A percentile compares a stretch with the other conserved stretches of the same genome.
These are phyloP conservation scores for Ichneumoninae sp. DNA, from an alignment of 2,888 invertebrate genomes.

Conservation along the genomic window DNA sequence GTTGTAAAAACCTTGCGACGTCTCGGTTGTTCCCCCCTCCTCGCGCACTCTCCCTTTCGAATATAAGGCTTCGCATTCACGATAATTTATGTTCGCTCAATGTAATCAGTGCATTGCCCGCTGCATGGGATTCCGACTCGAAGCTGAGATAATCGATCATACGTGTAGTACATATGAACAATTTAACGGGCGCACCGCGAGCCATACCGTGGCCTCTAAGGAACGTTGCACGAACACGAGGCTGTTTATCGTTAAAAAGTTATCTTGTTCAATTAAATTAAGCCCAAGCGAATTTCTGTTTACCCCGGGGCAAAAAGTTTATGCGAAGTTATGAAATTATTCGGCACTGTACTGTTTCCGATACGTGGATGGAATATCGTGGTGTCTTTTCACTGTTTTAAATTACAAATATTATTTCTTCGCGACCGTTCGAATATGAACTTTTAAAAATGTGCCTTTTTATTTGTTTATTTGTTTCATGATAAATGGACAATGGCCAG, in stretches of 20 bases:
- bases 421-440: neutral
- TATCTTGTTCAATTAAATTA: constrained; percentile 20
- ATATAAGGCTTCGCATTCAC: constrained; percentile 66
- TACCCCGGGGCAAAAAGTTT: neutral
- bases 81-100: constrained; percentile 64
- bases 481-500: too few relatives aligned
- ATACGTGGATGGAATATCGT: neutral
- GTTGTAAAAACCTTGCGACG: constrained; percentile 57
- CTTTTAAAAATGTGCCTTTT: neutral
- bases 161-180: constrained; percentile 43
- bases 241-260: neutral
- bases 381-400: neutral
- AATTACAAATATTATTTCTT: neutral
- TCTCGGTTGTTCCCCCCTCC: constrained; percentile 39
- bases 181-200: neutral
- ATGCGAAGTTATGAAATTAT: neutral
- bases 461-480: too few relatives aligned
- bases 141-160: constrained; percentile 62
- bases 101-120: constrained; percentile 57
- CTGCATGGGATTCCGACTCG: constrained; percentile 48
- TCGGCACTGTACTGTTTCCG: neutral
- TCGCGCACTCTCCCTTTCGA: constrained; percentile 45
- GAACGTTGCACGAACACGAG: neutral
- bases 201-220: neutral
- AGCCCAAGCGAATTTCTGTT: neutral